Conservation (phyloP, 2,797 vertebrate genomes). For the Ceyx erithaca region DNA sequence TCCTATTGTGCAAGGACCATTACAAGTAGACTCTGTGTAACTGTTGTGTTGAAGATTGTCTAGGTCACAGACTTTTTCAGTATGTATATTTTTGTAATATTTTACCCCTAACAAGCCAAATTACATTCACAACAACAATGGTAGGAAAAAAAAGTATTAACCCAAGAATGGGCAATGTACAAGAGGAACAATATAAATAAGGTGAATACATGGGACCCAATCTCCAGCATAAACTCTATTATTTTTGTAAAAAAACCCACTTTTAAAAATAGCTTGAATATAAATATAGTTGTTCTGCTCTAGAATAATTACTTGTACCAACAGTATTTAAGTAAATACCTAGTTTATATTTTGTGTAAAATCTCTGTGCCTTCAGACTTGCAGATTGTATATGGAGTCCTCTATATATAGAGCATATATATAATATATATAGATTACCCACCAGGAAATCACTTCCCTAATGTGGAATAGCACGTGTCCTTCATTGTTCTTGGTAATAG, state of each 20-base stretch:
- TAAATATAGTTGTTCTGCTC: not conserved
- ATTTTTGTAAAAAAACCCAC: not conserved
- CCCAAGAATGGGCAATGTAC: not conserved
- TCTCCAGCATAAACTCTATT: not conserved
- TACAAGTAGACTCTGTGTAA: not conserved
- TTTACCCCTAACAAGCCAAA: not conserved
- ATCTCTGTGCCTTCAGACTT: not conserved
- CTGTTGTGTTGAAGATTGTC: not conserved
- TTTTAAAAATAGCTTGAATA: not conserved
- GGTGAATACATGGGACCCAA: rapidly evolving
- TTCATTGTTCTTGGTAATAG: not conserved
- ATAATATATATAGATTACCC: not conserved
- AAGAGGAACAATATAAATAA: not conserved
- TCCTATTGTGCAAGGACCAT: not conserved
- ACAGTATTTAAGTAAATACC: not conserved
- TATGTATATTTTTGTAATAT: not conserved
- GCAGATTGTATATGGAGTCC: not conserved
- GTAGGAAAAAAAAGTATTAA: not conserved
- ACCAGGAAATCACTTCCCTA: not conserved
- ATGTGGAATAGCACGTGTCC: not conserved
- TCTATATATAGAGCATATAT: too few species aligned
- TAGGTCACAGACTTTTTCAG: not conserved
- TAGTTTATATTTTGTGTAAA: not conserved
- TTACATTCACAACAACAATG: not conserved
- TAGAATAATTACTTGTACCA: not conserved